Evolutionary conservation across 2,797 vertebrate species (phyloP), one percentile per base, ranked within the genome.

Genomic region (Fringilla coelebs): DNA sequence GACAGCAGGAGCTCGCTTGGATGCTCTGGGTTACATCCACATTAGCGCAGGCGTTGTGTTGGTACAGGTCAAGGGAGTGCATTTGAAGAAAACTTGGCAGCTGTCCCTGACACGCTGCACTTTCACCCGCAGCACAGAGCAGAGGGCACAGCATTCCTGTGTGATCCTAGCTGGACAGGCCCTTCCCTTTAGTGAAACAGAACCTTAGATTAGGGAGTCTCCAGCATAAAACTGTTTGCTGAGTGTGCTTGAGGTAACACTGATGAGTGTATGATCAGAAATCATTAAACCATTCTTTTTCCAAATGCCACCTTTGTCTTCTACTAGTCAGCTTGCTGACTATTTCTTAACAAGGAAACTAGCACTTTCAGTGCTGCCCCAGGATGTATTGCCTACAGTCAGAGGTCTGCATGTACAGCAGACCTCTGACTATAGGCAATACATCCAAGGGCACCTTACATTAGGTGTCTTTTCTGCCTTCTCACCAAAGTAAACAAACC

Each of bases 1-100:
- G 4, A 0, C 54, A 38, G 11, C 77, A 28, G 58, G 54, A 84
- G 60, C 80, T 87, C 29, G 0, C 51, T 51, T 11, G 26, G 48
- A 1, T 17, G 20, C 10, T 0, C 49, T 2, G 73, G 10, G 10
- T 52, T 34, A 7, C 52, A 29, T 36, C 70, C 49, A 0, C 41
- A 2, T 5, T 6, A 34, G 61, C 20, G 5, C 51, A 8, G 66
- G 67, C n/a, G 2, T 11, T 46, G 38, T 10, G 1, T 57, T 15
- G 26, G 29, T 31, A 15, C 31, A 6, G 58, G 12, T 11, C 51
- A 20, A 25, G 43, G 25, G 10, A 45, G 32, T 0, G 1, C 21
- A 1, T 8, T 5, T 22, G 70, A 40, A 34, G 70, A 41, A 43
- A 61, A 43, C 15, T 60, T 58, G 36, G 31, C 48, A 41, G 43